These are phyloP conservation scores for Meloidogyne exigua DNA, from an alignment of 1,140 invertebrate genomes.

Conservation along the genomic window DNA sequence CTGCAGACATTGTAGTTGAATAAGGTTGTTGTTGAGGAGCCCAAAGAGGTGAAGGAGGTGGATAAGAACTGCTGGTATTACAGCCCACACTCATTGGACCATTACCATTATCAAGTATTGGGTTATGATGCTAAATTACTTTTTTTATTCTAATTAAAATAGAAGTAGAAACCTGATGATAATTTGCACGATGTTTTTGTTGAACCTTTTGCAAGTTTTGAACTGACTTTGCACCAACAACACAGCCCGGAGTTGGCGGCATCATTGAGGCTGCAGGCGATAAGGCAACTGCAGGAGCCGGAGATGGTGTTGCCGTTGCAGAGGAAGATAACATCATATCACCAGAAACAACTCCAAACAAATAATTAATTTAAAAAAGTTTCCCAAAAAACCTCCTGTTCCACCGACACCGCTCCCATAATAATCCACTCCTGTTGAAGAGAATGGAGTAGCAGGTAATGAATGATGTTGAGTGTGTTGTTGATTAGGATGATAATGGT, in stretches of 20 bases:
- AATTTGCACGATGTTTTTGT: background rate
- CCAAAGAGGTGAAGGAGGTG: background rate
- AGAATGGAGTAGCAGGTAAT: background rate
- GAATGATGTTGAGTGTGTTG: background rate
- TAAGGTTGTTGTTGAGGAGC: background rate
- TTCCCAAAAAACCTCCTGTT: background rate
- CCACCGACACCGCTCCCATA: background rate
- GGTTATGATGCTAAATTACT: background rate
- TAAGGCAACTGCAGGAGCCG: background rate
- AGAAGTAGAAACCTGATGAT: background rate
- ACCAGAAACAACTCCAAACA: background rate
- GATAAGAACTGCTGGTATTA: background rate
- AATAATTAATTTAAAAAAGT: background rate
- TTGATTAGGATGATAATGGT: background rate
- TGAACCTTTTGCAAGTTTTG: background rate
- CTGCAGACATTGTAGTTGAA: background rate
- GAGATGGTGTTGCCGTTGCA: background rate
- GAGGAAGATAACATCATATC: background rate
- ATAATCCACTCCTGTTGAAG: background rate
- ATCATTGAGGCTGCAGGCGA: background rate
- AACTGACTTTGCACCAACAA: background rate
- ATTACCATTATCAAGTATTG: background rate
- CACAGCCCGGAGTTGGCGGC: background rate
- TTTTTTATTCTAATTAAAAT: background rate
- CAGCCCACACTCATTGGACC: background rate